Conservation (phyloP, 2,797 vertebrate species). For the Silurus aristotelis region DNA sequence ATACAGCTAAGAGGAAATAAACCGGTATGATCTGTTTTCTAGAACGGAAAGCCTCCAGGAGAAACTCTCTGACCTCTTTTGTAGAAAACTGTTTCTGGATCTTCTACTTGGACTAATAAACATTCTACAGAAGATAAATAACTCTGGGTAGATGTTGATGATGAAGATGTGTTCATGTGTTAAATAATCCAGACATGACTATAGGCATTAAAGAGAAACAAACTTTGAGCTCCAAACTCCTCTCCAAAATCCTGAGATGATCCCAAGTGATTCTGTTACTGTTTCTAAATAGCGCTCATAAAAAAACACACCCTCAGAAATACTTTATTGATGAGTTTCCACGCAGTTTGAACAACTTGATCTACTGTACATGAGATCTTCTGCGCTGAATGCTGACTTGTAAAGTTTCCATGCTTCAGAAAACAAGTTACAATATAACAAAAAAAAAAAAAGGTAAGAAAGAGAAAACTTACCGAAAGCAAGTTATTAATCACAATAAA, state of each 20-base stretch:
- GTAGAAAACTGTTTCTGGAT: background rate
- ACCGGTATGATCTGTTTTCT: constrained; percentile 30
- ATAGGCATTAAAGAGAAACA: background rate
- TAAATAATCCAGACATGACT: background rate
- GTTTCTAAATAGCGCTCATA: background rate
- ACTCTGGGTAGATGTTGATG: background rate
- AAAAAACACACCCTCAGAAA: background rate
- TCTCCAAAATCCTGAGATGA: background rate
- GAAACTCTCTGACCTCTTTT: background rate
- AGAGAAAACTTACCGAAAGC: constrained; percentile 69
- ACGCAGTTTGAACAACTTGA: background rate
- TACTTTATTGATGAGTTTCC: background rate
- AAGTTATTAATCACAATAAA: background rate
- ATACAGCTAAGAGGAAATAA: constrained; percentile 11
- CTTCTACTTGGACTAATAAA: background rate
- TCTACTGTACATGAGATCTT: background rate
- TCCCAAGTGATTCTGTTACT: background rate
- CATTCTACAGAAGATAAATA: background rate
- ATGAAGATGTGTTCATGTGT: background rate
- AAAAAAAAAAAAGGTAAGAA: constrained; percentile 7
- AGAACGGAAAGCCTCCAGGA: background rate
- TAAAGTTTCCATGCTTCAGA: constrained; percentile 43
- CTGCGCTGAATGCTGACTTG: background rate
- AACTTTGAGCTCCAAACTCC: background rate
- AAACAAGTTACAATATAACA: background rate